These are phyloP conservation scores for Drosophila azteca DNA, from an alignment of 1,140 invertebrate genomes.

Conservation along the genomic window DNA sequence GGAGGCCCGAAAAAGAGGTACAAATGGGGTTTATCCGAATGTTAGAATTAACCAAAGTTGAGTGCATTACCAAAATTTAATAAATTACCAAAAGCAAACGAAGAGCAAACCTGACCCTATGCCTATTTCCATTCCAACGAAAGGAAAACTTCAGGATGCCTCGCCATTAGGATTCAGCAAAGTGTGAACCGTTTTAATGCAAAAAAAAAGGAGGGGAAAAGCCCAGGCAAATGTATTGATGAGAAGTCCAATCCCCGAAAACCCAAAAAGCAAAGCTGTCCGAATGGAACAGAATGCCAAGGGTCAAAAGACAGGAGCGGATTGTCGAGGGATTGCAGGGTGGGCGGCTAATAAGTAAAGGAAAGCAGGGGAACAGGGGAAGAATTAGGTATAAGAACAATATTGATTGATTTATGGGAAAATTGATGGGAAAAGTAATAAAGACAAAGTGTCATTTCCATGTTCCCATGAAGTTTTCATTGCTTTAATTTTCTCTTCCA, in stretches of 20 bases:
- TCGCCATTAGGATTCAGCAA: conserved; percentile 26
- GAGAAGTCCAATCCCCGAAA: conserved; percentile 8
- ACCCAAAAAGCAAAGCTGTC: conserved; percentile 9
- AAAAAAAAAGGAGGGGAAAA: conserved; percentile 7
- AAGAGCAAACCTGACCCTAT: too few species aligned
- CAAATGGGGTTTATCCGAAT: conserved; percentile 12
- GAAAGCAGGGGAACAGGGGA: neutral
- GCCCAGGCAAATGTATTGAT: neutral
- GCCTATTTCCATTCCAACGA: neutral
- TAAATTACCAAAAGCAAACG: conserved; percentile 9
- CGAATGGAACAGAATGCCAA: conserved; percentile 45
- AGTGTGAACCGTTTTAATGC: conserved; percentile 46
- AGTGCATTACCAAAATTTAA: conserved; percentile 32
- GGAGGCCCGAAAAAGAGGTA: neutral
- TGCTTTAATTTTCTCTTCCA: too few species aligned
- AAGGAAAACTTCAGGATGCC: conserved; percentile 14
- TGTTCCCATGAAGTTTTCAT: too few species aligned
- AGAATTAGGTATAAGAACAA: too few species aligned
- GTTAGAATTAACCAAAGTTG: neutral
- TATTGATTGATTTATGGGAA: too few species aligned
- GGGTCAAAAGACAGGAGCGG: conserved; percentile 17
- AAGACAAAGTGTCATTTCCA: too few species aligned
- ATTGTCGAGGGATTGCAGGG: neutral
- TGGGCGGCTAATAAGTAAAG: too few species aligned
- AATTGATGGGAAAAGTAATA: too few species aligned